A percentile compares a stretch with the other conserved stretches of the same genome.
These are phyloP conservation scores for Phataginus tricuspis DNA, from an alignment of 2,797 vertebrate species.

Conservation along the genomic window DNA sequence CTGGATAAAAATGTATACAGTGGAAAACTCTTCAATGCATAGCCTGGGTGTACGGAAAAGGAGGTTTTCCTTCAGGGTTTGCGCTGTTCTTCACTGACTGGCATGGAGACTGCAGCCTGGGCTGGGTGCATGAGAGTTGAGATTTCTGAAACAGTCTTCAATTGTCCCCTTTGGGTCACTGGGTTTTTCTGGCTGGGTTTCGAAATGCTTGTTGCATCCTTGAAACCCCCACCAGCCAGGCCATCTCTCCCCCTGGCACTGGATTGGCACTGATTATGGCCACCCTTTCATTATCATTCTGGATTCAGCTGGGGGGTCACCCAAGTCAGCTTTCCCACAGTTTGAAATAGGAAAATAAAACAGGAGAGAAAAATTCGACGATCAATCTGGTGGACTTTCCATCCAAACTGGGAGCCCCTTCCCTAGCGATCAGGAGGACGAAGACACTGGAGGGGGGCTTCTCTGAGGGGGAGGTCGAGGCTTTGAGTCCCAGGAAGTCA, in stretches of 20 bases:
- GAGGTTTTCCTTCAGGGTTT: neutral
- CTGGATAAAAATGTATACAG: slow-evolving; percentile 84
- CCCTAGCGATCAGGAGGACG: neutral
- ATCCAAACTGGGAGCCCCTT: neutral
- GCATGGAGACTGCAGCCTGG: neutral
- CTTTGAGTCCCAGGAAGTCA: neutral
- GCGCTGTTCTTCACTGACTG: neutral
- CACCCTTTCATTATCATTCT: neutral
- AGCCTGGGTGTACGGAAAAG: slow-evolving; percentile 63
- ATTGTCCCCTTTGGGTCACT: neutral
- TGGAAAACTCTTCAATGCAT: slow-evolving; percentile 81
- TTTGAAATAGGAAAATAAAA: neutral
- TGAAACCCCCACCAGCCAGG: neutral
- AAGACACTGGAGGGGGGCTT: neutral
- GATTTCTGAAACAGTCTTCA: neutral
- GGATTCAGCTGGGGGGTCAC: neutral
- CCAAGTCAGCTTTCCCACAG: neutral
- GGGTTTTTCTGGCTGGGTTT: neutral
- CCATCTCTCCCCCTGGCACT: neutral
- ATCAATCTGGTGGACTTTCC: neutral
- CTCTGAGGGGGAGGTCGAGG: neutral
- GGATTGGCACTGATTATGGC: neutral
- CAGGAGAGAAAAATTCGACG: neutral
- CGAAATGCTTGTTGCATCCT: neutral
- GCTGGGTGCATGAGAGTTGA: slow-evolving; percentile 22